These are phyloP conservation scores for Gymnogyps californianus DNA, from an alignment of 2,113 vertebrate species.

Conservation along the genomic window DNA sequence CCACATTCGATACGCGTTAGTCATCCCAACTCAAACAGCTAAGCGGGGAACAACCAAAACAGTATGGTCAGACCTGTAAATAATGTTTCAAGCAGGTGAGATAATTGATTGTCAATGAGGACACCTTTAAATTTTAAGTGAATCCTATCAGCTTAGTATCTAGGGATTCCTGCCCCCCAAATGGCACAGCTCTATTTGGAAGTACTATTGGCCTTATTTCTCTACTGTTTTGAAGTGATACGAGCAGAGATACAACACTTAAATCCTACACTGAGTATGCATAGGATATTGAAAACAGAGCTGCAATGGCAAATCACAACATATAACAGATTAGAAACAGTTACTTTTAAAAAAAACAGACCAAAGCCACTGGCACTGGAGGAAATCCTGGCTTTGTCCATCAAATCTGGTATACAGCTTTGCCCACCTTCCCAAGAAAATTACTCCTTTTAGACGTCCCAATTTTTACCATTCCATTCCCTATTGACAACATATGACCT, in stretches of 20 bases:
- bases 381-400: neutral
- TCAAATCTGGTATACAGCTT: neutral
- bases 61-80: neutral
- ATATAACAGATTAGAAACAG: neutral
- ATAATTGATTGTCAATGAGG: neutral
- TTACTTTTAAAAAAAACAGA: neutral
- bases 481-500: rapidly evolving
- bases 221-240: neutral
- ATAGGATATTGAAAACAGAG: neutral
- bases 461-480: neutral
- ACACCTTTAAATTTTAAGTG: neutral
- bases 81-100: neutral
- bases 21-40: neutral
- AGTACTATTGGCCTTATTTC: neutral
- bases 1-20: rapidly evolving
- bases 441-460: rapidly evolving
- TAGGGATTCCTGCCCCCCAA: neutral
- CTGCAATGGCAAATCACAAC: neutral
- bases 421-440: neutral
- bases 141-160: neutral
- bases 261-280: neutral
- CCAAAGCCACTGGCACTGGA: neutral
- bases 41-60: neutral
- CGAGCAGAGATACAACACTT: neutral
- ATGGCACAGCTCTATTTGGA: neutral